Evolutionary conservation across 2,797 vertebrate species (phyloP).

Genomic region (Siniperca undulata): DNA sequence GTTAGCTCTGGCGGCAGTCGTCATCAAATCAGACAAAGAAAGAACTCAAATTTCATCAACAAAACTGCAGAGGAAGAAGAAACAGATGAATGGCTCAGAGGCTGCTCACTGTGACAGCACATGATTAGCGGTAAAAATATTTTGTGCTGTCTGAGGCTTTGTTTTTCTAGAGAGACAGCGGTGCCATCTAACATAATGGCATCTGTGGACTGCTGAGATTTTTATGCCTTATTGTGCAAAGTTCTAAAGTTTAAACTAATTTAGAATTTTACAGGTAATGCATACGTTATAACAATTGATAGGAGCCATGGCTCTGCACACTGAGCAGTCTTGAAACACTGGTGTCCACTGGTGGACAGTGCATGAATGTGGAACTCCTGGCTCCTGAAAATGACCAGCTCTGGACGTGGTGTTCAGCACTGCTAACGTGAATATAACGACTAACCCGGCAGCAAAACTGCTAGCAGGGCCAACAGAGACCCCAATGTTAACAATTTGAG

Average conservation of each 20-base stretch:
- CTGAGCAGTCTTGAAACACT: not conserved
- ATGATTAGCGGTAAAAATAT: slow-evolving; percentile 29
- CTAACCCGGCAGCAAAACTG: not conserved
- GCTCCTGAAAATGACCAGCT: not conserved
- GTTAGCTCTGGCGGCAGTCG: slow-evolving; percentile 29
- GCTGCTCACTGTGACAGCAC: slow-evolving; percentile 40
- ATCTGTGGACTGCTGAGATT: not conserved
- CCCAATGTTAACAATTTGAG: not conserved
- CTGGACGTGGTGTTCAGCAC: not conserved
- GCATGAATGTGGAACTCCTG: not conserved
- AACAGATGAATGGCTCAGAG: slow-evolving; percentile 48
- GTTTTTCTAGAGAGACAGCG: slow-evolving; percentile 24
- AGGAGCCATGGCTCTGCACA: not conserved
- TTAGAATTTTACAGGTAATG: not conserved
- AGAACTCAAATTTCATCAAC: slow-evolving; percentile 41
- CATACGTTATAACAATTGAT: not conserved
- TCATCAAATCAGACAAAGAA: slow-evolving; percentile 35
- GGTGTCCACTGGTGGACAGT: not conserved
- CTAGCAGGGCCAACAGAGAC: not conserved
- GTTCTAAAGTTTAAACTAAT: not conserved
- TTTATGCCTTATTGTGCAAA: not conserved
- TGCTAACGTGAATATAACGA: not conserved
- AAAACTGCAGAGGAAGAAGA: slow-evolving; percentile 48
- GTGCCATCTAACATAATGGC: slow-evolving; percentile 2
- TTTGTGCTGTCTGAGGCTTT: slow-evolving; percentile 17